Conservation (phyloP, 2,888 invertebrate genomes). For the Agriopis marginaria region DNA sequence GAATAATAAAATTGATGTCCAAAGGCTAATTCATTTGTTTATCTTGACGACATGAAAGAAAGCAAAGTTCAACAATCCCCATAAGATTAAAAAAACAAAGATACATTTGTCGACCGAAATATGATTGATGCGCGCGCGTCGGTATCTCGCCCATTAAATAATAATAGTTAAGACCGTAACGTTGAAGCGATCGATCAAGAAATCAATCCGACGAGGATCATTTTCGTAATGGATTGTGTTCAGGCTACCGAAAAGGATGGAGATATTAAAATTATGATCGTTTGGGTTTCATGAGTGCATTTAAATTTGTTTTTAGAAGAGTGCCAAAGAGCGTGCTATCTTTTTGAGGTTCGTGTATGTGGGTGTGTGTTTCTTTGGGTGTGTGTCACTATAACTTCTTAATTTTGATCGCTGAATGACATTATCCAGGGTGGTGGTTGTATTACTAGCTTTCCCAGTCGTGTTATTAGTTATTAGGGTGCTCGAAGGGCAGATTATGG, state of each 20-base stretch:
- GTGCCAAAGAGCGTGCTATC: neutral
- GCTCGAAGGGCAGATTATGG: too few relatives aligned
- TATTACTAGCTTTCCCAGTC: too few relatives aligned
- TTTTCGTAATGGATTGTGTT: conserved; percentile 78
- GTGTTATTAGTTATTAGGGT: too few relatives aligned
- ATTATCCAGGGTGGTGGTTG: too few relatives aligned
- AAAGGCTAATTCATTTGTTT: conserved; percentile 54
- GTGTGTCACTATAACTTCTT: too few relatives aligned
- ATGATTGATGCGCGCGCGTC: conserved; percentile 78
- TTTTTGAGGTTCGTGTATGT: too few relatives aligned
- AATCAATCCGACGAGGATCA: conserved; percentile 78
- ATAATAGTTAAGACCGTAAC: conserved; percentile 80
- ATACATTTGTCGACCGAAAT: conserved; percentile 75
- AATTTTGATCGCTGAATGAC: too few relatives aligned
- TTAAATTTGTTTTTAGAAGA: neutral
- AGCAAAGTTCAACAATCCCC: conserved; percentile 63
- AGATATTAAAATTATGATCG: conserved; percentile 44
- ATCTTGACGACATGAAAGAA: conserved; percentile 62
- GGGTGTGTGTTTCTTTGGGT: too few relatives aligned
- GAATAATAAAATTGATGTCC: conserved; percentile 32
- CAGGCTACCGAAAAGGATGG: conserved; percentile 75
- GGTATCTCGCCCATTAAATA: conserved; percentile 82
- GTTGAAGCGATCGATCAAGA: conserved; percentile 80
- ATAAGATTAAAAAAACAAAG: conserved; percentile 64
- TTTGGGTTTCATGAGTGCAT: conserved; percentile 3